phyloP scores from a whole-genome alignment of 2,113 vertebrate genomes.

The Beaufortia kweichowensis region DNA sequence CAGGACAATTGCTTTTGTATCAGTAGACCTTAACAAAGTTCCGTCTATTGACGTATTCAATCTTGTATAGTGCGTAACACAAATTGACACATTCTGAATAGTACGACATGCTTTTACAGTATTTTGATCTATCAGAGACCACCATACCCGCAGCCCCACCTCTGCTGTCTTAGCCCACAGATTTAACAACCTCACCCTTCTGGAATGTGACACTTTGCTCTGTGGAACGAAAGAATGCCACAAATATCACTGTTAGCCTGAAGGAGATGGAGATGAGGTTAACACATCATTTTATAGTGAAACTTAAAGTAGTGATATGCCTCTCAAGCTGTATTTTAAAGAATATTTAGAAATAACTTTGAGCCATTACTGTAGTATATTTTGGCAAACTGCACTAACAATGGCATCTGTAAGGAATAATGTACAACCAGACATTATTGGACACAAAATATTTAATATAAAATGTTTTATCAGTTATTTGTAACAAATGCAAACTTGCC shows the following conservation, averaged over 20 bases:
- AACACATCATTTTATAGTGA: background rate
- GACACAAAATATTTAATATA: no score
- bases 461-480: no score
- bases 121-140: slow-evolving; percentile 21
- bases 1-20: no score
- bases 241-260: slow-evolving; percentile 56
- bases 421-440: no score
- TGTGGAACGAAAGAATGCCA: slow-evolving; percentile 60
- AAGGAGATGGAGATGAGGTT: slow-evolving; percentile 23
- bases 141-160: slow-evolving; percentile 19
- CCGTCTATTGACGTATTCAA: no score
- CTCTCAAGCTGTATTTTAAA: no score
- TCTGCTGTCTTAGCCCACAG: slow-evolving; percentile 61
- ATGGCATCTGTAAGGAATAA: no score
- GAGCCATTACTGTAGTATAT: no score
- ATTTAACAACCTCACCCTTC: slow-evolving; percentile 53
- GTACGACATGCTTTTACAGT: slow-evolving; percentile 5
- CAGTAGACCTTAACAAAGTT: no score
- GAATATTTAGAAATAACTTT: no score
- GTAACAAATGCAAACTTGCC: no score
- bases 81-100: background rate
- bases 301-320: background rate
- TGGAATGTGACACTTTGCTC: slow-evolving; percentile 64
- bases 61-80: background rate
- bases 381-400: no score